These are phyloP conservation scores for Zosterops hypoxanthus DNA, from an alignment of 2,113 vertebrate genomes.

Conservation along the genomic window DNA sequence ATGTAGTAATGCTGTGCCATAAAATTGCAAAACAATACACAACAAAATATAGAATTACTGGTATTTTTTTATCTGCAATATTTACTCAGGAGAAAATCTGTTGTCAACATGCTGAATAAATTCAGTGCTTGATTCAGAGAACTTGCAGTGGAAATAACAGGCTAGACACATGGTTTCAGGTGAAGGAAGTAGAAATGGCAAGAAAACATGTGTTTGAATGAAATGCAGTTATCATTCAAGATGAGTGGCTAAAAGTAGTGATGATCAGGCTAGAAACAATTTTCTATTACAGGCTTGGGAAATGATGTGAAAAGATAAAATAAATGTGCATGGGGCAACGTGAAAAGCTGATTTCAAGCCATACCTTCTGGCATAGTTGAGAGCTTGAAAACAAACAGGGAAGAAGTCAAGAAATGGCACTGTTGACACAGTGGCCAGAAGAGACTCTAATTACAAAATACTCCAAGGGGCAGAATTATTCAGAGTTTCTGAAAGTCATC, in stretches of 20 bases:
- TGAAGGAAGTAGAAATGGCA: background rate
- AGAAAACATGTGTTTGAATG: background rate
- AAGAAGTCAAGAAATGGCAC: background rate
- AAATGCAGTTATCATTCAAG: background rate
- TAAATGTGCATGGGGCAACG: background rate
- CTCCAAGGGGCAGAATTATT: background rate
- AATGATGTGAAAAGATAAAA: background rate
- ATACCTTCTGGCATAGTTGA: background rate
- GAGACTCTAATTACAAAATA: background rate
- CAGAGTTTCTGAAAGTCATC: background rate
- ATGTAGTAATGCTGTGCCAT: background rate
- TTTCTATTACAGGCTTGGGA: background rate
- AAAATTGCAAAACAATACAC: background rate
- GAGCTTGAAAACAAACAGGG: background rate
- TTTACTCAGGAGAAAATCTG: background rate
- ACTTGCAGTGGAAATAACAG: background rate
- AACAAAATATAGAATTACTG: background rate
- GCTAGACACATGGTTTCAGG: background rate
- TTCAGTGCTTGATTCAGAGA: background rate
- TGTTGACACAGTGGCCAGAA: background rate
- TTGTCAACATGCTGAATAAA: background rate
- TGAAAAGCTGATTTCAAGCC: background rate
- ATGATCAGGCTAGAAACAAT: background rate
- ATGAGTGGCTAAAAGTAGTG: background rate
- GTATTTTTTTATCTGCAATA: background rate